Conservation (phyloP, 2,797 vertebrate species). For the Danio albolineatus region DNA sequence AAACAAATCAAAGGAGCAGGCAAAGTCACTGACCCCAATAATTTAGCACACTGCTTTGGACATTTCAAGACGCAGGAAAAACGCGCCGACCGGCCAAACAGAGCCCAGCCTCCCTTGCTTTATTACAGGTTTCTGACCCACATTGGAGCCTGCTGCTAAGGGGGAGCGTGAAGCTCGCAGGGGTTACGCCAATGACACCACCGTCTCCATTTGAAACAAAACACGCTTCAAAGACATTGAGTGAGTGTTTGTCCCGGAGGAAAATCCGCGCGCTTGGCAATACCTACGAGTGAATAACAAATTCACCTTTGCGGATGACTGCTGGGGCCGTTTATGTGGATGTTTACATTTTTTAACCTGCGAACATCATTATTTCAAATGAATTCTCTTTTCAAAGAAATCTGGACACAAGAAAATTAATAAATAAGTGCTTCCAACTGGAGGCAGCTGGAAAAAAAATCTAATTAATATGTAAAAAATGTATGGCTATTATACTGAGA, state of each 20-base stretch:
- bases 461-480: conserved; percentile 35
- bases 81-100: conserved; percentile 78
- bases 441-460: neutral
- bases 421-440: neutral
- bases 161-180: conserved; percentile 71
- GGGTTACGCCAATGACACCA: conserved; percentile 81
- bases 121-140: conserved; percentile 86
- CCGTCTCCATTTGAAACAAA: conserved; percentile 74
- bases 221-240: conserved; percentile 65
- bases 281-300: neutral
- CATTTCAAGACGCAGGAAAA: conserved; percentile 77
- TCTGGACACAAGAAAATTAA: neutral
- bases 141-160: conserved; percentile 74
- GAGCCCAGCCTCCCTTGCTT: conserved; percentile 77
- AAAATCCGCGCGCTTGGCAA: conserved; percentile 41
- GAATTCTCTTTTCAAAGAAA: conserved; percentile 18
- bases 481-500: neutral
- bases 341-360: conserved; percentile 9
- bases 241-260: conserved; percentile 60
- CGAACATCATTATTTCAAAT: conserved; percentile 9
- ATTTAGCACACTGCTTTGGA: conserved; percentile 83
- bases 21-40: conserved; percentile 84
- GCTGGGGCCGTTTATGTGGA: conserved; percentile 7
- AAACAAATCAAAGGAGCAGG: conserved; percentile 84
- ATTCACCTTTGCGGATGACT: conserved; percentile 26